phyloP scores from a whole-genome alignment of 2,113 vertebrate genomes.

The Ramphastos sulfuratus region DNA sequence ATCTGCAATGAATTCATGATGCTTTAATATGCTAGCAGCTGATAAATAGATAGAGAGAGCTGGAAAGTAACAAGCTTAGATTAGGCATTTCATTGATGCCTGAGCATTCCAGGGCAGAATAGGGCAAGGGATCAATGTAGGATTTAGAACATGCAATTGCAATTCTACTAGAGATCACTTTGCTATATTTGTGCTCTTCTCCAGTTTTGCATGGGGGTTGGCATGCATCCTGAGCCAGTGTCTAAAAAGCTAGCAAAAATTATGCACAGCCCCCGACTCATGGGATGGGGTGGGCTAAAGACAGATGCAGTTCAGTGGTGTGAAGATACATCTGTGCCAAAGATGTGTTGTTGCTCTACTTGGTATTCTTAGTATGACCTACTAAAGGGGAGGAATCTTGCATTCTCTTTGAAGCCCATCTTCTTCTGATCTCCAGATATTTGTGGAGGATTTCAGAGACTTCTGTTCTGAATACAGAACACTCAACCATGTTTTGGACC shows the following conservation, averaged over 20 bases:
- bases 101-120: background rate
- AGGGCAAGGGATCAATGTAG: background rate
- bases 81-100: background rate
- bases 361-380: conserved; percentile 7
- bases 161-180: background rate
- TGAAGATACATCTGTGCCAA: conserved; percentile 45
- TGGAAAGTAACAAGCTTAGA: background rate
- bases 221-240: background rate
- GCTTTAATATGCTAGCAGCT: background rate
- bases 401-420: conserved; percentile 44
- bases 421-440: conserved; percentile 48
- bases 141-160: background rate
- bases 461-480: conserved; percentile 17
- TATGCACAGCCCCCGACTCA: conserved; percentile 14
- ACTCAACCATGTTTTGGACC: background rate
- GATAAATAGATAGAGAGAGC: background rate
- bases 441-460: conserved; percentile 22
- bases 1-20: background rate
- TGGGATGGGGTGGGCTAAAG: conserved; percentile 29
- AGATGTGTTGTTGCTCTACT: conserved; percentile 22
- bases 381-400: conserved; percentile 19
- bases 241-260: conserved; percentile 37
- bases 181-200: background rate
- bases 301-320: background rate
- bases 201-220: conserved; percentile 4